Conservation (phyloP, 2,888 invertebrate species). For the Synanthedon formicaeformis region DNA sequence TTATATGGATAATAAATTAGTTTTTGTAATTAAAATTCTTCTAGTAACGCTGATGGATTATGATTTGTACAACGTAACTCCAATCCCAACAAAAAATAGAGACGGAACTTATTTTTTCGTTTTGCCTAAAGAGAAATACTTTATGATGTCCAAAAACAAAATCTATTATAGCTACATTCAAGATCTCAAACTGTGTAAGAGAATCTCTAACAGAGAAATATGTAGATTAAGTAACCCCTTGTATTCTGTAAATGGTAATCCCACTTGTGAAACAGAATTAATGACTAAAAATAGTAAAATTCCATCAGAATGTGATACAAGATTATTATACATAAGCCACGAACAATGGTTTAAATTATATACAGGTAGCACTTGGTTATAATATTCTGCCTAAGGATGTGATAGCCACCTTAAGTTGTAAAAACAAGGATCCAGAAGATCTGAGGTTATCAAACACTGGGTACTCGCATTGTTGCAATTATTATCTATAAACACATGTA, state of each 20-base stretch:
- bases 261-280: too few relatives aligned
- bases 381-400: constrained; percentile 4
- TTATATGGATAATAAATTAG: constrained; percentile 7
- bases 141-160: constrained; percentile 8
- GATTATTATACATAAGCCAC: too few relatives aligned
- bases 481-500: too few relatives aligned
- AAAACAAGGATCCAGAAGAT: constrained; percentile 6
- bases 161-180: constrained; percentile 7
- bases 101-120: constrained; percentile 10
- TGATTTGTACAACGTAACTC: constrained; percentile 10
- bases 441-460: constrained; percentile 9
- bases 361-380: constrained; percentile 6
- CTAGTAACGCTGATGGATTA: constrained; percentile 7
- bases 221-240: constrained; percentile 6
- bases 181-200: constrained; percentile 9
- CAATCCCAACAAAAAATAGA: constrained; percentile 8
- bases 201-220: constrained; percentile 4
- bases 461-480: too few relatives aligned
- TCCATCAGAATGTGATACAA: too few relatives aligned
- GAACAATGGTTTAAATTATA: constrained; percentile 7
- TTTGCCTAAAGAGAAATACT: constrained; percentile 11
- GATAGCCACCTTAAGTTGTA: constrained; percentile 6
- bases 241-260: too few relatives aligned
- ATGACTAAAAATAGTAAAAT: too few relatives aligned
- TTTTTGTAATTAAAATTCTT: constrained; percentile 9